phyloP scores from a whole-genome alignment of 2,888 invertebrate genomes.

The Philereme transversata region DNA sequence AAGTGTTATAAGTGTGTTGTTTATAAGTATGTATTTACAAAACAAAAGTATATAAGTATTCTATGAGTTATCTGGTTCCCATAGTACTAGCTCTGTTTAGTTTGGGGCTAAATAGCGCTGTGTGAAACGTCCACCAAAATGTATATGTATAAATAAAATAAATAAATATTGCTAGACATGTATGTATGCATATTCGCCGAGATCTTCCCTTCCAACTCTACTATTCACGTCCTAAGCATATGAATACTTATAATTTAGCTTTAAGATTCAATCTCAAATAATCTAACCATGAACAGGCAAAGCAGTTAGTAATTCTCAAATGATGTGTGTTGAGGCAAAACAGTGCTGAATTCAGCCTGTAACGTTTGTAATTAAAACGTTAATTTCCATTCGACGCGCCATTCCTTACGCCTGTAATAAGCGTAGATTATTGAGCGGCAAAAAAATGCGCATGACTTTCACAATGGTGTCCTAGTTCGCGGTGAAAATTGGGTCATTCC shows the following conservation, averaged over 20 bases:
- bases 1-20: no score
- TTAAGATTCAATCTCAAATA: constrained; percentile 3
- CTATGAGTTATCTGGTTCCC: no score
- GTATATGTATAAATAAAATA: no score
- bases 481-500: constrained; percentile 57
- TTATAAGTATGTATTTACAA: no score
- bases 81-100: no score
- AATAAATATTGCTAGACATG: no score
- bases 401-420: constrained; percentile 19
- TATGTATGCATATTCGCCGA: no score
- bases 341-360: constrained; percentile 3
- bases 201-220: no score
- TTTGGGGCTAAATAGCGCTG: no score
- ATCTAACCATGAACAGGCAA: constrained; percentile 9
- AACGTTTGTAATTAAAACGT: constrained; percentile 15
- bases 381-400: constrained; percentile 17
- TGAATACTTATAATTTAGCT: neutral
- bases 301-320: constrained; percentile 1
- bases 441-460: constrained; percentile 39
- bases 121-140: no score
- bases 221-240: no score
- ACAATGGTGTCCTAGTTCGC: constrained; percentile 54
- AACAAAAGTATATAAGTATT: no score
- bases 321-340: constrained; percentile 1
- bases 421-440: constrained; percentile 25